Evolutionary conservation across 2,888 invertebrate species (phyloP).

Genomic region (Neuroscelio doddi): DNA sequence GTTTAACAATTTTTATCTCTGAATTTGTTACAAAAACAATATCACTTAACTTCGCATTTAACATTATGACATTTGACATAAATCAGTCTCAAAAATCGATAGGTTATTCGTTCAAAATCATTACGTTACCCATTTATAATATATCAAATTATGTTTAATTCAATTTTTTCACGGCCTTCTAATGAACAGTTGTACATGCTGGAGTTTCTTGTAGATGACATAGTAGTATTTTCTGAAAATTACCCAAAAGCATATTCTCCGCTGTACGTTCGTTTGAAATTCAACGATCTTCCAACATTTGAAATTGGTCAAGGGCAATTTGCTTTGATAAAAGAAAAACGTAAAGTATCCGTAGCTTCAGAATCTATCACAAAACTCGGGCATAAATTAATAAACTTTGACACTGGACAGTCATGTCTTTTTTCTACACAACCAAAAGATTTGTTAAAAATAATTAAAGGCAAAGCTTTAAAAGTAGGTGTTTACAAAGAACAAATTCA

Average conservation of each 20-base stretch:
- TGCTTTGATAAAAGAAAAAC: conserved; percentile 19
- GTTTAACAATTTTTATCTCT: too few relatives aligned
- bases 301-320: conserved; percentile 55
- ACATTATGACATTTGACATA: not conserved
- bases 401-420: conserved; percentile 53
- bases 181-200: conserved; percentile 55
- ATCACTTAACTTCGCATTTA: conserved; percentile 10
- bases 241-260: conserved; percentile 33
- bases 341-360: not conserved
- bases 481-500: conserved; percentile 35
- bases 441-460: conserved; percentile 47
- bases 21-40: too few relatives aligned
- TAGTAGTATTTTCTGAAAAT: conserved; percentile 45
- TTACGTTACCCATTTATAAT: conserved; percentile 9
- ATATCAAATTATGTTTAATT: conserved; percentile 24
- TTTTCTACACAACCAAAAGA: conserved; percentile 50
- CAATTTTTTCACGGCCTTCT: too few relatives aligned
- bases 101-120: conserved; percentile 18
- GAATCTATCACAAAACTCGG: conserved; percentile 21
- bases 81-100: too few relatives aligned
- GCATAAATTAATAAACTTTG: conserved; percentile 46
- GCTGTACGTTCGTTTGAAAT: conserved; percentile 49
- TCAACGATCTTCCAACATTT: conserved; percentile 55
- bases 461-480: conserved; percentile 42
- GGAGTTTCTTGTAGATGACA: conserved; percentile 50